Evolutionary conservation across 2,888 invertebrate species (phyloP).

Genomic region (Frankliniella intonsa): DNA sequence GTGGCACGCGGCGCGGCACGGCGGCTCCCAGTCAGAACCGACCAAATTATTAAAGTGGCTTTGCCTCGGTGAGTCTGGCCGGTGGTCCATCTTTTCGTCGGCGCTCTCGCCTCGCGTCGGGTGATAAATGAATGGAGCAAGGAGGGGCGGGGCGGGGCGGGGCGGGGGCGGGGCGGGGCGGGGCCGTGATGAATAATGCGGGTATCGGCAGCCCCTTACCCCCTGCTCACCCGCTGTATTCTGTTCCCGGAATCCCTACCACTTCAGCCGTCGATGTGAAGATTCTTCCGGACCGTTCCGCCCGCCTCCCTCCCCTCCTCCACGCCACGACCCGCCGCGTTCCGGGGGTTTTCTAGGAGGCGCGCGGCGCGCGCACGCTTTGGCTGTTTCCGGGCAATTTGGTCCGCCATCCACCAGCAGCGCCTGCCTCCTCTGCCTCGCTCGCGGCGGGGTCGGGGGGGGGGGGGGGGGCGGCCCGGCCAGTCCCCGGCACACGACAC

Average conservation of each 20-base stretch:
- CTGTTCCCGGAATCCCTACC: too few species aligned
- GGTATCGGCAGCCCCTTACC: neutral
- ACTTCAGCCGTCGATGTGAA: too few species aligned
- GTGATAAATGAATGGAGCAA: constrained; percentile 3
- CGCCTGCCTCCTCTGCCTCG: too few species aligned
- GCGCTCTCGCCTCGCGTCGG: neutral
- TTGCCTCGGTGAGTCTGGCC: neutral
- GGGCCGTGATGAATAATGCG: neutral
- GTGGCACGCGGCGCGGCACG: neutral
- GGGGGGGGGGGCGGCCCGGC: too few species aligned
- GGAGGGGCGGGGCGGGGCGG: neutral
- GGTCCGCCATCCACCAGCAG: too few species aligned
- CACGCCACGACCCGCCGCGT: too few species aligned
- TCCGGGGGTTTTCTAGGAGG: too few species aligned
- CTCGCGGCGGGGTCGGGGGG: too few species aligned
- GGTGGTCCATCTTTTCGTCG: neutral
- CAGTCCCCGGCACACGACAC: neutral
- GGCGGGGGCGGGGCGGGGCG: neutral
- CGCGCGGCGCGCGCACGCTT: too few species aligned
- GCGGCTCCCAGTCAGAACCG: neutral
- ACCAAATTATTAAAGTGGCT: constrained; percentile 1
- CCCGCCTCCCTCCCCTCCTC: neutral
- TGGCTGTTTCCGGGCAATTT: too few species aligned
- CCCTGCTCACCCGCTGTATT: too few species aligned
- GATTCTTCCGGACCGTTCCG: too few species aligned